Base-by-base conservation (phyloP, 2,888 invertebrate species). In the Phaedon cochleariae region DNA sequence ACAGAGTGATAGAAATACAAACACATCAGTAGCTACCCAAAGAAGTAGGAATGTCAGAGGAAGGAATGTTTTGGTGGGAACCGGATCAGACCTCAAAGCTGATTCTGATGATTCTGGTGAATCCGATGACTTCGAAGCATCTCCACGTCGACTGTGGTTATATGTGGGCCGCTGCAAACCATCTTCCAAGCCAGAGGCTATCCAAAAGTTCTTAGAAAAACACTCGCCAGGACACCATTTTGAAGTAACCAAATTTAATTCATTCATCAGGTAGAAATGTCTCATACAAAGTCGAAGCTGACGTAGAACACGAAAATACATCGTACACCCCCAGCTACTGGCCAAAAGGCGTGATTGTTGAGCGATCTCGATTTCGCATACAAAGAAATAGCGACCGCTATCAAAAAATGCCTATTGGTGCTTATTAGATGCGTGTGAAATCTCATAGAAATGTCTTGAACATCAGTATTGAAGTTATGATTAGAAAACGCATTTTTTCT, bases 161-260 rank as follows among this genome's bases (percentile, higher is more conserved):
- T 58, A 45, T 46, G 58, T 58, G 10, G 58, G 45, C 7, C 41
- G 58, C 26, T 58, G 58, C 37, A 58, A 59, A 29, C 48, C 17
- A 15, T 18, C 48, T 17, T 59, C 59, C 22, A 59, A 10, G n/a
- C 59, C 59, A 17, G 59, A 59, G 49, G 34, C 20, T 45, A 59
- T 59, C 22, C 5, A 59, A 49, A 59, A 48, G 18, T 59, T 48
- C 20, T n/a, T 49, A 22, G 59, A 49, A 48, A 59, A 59, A 20
- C 59, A 20, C 3, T 59, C 29, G 5, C 59, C 59, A 12, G 59
- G 46, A 49, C 59, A 59, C 18, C 3, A 55, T 37, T 37, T 37
- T 55, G 21, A 34, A 20, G 54, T 54, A 54, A 54, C 31, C 18
- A 54, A 54, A 34, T 17, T 54, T 6, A 22, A 22, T n/a, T n/a